Percentiles rank a stretch among this genome's conserved stretches.
These are phyloP conservation scores for Tetraneura akinire DNA, from an alignment of 1,140 invertebrate genomes.

Conservation along the genomic window DNA sequence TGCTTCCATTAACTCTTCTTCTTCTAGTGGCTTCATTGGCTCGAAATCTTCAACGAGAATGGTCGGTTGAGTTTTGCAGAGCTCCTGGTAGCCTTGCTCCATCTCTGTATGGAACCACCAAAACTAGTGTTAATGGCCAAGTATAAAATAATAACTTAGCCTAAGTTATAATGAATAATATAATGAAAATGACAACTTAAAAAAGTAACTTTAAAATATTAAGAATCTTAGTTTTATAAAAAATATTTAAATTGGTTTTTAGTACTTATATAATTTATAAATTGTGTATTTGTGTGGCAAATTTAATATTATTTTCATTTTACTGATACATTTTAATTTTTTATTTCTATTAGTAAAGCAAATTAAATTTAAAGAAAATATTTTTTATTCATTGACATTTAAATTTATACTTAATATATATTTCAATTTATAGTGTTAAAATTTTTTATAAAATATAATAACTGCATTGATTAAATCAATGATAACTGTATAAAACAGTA, in stretches of 20 bases:
- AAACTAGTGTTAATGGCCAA: conserved; percentile 49
- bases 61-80: conserved; percentile 49
- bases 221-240: neutral
- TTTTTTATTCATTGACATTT: no score
- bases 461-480: no score
- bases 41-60: conserved; percentile 49
- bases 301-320: neutral
- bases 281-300: neutral
- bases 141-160: conserved; percentile 42
- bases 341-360: no score
- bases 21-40: conserved; percentile 49
- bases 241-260: neutral
- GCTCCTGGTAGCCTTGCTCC: conserved; percentile 48
- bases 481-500: no score
- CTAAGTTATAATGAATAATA: conserved; percentile 26
- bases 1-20: conserved; percentile 46
- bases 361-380: no score
- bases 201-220: conserved; percentile 8
- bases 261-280: neutral
- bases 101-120: conserved; percentile 50
- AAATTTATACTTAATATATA: no score
- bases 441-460: no score
- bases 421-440: no score
- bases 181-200: conserved; percentile 2
- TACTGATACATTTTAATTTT: no score